Percentiles rank a stretch among this genome's conserved stretches.
Conservation (phyloP, 2,113 vertebrate species). For the Pelmatolapia mariae region DNA sequence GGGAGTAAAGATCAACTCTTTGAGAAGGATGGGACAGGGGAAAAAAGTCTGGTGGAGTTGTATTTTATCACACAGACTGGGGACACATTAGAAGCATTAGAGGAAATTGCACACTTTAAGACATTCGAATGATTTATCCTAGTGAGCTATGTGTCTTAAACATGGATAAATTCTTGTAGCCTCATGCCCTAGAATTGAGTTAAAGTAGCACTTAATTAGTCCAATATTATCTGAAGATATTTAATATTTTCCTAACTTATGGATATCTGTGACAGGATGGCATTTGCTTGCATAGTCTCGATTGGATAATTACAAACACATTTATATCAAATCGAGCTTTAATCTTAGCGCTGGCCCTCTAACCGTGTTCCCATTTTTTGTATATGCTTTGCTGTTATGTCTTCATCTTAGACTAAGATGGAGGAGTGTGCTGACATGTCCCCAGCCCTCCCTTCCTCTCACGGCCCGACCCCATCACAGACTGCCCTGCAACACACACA, state of each 20-base stretch:
- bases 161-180: not conserved
- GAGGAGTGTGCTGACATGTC: constrained; percentile 81
- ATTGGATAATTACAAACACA: not conserved
- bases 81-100: not conserved
- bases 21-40: not conserved
- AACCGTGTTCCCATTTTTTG: not conserved
- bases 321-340: not conserved
- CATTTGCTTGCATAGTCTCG: not conserved
- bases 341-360: not conserved
- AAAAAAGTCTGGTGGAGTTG: not conserved
- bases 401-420: constrained; percentile 76
- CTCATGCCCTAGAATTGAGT: not conserved
- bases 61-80: not conserved
- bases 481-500: constrained; percentile 85
- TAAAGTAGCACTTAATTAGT: not conserved
- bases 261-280: not conserved
- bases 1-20: not conserved
- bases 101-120: not conserved
- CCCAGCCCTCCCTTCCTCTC: constrained; percentile 72
- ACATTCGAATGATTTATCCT: not conserved
- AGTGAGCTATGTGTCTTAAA: not conserved
- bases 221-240: not conserved
- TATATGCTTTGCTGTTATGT: constrained; percentile 4
- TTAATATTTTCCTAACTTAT: not conserved
- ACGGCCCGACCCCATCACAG: constrained; percentile 76